phyloP scores from a whole-genome alignment of 2,797 vertebrate genomes.

The Acanthopagrus latus region DNA sequence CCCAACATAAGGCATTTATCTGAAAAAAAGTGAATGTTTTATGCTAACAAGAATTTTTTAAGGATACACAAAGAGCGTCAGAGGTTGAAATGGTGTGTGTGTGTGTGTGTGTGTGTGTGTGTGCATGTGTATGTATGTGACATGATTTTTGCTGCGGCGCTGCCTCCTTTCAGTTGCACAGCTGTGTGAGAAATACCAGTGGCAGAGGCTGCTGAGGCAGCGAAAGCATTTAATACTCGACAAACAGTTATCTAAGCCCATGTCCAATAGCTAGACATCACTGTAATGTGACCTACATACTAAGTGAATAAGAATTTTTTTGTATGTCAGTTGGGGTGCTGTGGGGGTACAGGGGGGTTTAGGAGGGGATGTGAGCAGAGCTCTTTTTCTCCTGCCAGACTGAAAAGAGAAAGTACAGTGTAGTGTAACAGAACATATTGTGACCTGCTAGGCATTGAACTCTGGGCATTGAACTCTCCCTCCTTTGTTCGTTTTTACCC shows the following conservation, averaged over 20 bases:
- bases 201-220: slow-evolving; percentile 97
- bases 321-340: slow-evolving; percentile 73
- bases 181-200: slow-evolving; percentile 99
- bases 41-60: slow-evolving; percentile 62
- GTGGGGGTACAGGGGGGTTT: slow-evolving; percentile 40
- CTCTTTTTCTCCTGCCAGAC: slow-evolving; percentile 54
- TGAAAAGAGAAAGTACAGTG: slow-evolving; percentile 65
- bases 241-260: slow-evolving; percentile 98
- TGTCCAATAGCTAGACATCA: slow-evolving; percentile 95
- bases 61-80: slow-evolving; percentile 61
- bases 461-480: slow-evolving; percentile 49
- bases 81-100: slow-evolving; percentile 52
- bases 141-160: slow-evolving; percentile 92
- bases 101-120: too few species aligned
- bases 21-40: slow-evolving; percentile 66
- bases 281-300: slow-evolving; percentile 98
- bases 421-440: slow-evolving; percentile 85
- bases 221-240: slow-evolving; percentile 98
- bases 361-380: slow-evolving; percentile 73
- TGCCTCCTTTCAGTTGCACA: slow-evolving; percentile 96
- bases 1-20: slow-evolving; percentile 49
- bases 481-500: slow-evolving; percentile 53
- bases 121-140: slow-evolving; percentile 59
- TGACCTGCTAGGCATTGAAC: slow-evolving; percentile 72
- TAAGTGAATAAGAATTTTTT: slow-evolving; percentile 90